A percentile compares a stretch with the other conserved stretches of the same genome.
Evolutionary conservation across 2,888 invertebrate species (phyloP).

Genomic region (Acheta domesticus): DNA sequence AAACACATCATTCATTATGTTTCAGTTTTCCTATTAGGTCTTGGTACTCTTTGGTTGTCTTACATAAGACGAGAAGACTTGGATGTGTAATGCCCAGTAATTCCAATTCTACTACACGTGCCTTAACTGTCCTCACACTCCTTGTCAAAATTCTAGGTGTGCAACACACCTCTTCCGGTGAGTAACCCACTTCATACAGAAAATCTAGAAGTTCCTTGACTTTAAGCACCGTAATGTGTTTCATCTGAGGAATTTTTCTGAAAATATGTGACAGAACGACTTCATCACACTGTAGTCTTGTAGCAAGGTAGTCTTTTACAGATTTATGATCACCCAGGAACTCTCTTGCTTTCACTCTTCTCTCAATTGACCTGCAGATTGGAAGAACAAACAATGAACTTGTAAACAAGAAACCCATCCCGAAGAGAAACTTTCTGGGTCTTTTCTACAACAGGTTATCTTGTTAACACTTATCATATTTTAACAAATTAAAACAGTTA

Average conservation of each 20-base stretch:
- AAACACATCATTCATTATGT: too few species aligned
- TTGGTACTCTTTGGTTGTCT: slow-evolving; percentile 52
- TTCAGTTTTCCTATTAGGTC: too few species aligned
- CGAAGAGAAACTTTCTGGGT: too few species aligned
- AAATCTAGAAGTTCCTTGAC: slow-evolving; percentile 60
- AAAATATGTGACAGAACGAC: slow-evolving; percentile 53
- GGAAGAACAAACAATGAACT: too few species aligned
- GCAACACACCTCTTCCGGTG: slow-evolving; percentile 53
- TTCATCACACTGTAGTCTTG: slow-evolving; percentile 51
- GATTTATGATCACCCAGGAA: slow-evolving; percentile 54
- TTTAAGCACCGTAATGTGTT: slow-evolving; percentile 56
- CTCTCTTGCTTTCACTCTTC: slow-evolving; percentile 46
- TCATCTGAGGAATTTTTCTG: slow-evolving; percentile 53
- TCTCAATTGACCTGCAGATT: slow-evolving; percentile 45
- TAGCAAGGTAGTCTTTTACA: slow-evolving; percentile 54
- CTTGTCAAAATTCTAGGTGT: slow-evolving; percentile 57
- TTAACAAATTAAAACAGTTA: too few species aligned
- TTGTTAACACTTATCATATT: too few species aligned
- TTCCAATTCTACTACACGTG: slow-evolving; percentile 53
- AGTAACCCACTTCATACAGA: slow-evolving; percentile 54
- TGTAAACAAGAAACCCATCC: too few species aligned
- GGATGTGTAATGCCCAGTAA: slow-evolving; percentile 51
- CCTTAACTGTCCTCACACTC: slow-evolving; percentile 55
- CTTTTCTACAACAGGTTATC: too few species aligned
- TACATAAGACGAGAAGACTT: slow-evolving; percentile 56